A percentile compares a stretch with the other conserved stretches of the same genome.
phyloP scores from a whole-genome alignment of 2,797 vertebrate species.

The Chrysolophus pictus region DNA sequence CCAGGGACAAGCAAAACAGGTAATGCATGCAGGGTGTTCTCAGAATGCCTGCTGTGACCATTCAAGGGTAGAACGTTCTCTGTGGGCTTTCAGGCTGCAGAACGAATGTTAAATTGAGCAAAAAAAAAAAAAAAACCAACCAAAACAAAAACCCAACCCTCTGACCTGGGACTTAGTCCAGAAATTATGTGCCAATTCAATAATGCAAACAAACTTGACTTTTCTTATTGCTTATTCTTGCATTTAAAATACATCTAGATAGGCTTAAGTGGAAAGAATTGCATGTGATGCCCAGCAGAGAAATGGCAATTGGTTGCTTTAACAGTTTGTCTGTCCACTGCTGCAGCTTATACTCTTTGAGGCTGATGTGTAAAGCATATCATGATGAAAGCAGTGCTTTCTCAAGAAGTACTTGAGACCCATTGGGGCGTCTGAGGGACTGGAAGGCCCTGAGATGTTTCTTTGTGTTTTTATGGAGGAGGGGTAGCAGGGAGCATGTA shows the following conservation, averaged over 20 bases:
- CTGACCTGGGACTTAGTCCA: not conserved
- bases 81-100: not conserved
- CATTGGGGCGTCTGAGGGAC: not conserved
- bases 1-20: conserved; percentile 95
- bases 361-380: not conserved
- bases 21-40: conserved; percentile 27
- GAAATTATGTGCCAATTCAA: rapidly evolving
- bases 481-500: not conserved
- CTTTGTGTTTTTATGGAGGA: rapidly evolving
- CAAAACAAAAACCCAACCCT: not conserved
- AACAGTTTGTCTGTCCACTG: not conserved
- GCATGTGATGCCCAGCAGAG: not conserved
- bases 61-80: not conserved
- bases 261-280: not conserved
- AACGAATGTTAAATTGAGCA: not conserved
- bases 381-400: not conserved
- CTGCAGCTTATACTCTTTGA: not conserved
- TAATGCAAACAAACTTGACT: rapidly evolving
- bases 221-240: not conserved
- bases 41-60: not conserved
- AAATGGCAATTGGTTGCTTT: not conserved
- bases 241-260: rapidly evolving
- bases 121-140: not conserved
- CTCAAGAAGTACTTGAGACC: not conserved
- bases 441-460: not conserved